Percentiles rank a stretch among this genome's conserved stretches.
Conservation (phyloP, 2,888 invertebrate genomes). For the Altica lythri region DNA sequence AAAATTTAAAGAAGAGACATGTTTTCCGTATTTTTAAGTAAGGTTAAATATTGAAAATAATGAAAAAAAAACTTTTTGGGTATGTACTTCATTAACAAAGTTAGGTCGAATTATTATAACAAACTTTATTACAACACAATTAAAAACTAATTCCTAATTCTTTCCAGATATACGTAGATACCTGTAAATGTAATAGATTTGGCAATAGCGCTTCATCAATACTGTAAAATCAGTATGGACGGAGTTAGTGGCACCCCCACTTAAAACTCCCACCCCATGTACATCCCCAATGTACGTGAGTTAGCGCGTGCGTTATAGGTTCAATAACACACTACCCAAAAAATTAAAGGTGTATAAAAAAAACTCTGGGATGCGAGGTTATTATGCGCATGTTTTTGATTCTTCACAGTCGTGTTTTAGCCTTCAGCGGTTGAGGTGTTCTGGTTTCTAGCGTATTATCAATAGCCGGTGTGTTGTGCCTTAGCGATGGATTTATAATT, state of each 20-base stretch:
- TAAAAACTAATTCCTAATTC: not conserved
- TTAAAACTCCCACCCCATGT: constrained; percentile 1
- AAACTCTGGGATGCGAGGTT: constrained; percentile 23
- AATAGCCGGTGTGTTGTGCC: constrained; percentile 43
- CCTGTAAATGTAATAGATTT: not conserved
- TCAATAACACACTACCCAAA: constrained; percentile 16
- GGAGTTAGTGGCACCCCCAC: constrained; percentile 13
- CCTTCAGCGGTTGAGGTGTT: not conserved
- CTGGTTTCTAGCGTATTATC: not conserved
- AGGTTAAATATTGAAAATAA: no score
- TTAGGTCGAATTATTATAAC: no score
- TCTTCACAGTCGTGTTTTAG: constrained; percentile 11
- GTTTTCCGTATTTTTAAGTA: no score
- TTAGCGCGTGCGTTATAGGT: constrained; percentile 26
- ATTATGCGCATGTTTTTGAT: constrained; percentile 37
- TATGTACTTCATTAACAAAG: no score
- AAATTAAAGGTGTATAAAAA: constrained; percentile 26
- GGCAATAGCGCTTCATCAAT: constrained; percentile 15
- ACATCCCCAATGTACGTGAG: not conserved
- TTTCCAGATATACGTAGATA: not conserved
- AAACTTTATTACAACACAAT: no score
- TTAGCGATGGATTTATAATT: constrained; percentile 45
- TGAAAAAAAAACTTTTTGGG: no score
- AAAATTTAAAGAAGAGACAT: no score
- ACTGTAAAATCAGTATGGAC: not conserved